Evolutionary conservation across 2,888 invertebrate genomes (phyloP), one percentile per base, ranked within the genome.

Genomic region (Sylvicola cinctus): DNA sequence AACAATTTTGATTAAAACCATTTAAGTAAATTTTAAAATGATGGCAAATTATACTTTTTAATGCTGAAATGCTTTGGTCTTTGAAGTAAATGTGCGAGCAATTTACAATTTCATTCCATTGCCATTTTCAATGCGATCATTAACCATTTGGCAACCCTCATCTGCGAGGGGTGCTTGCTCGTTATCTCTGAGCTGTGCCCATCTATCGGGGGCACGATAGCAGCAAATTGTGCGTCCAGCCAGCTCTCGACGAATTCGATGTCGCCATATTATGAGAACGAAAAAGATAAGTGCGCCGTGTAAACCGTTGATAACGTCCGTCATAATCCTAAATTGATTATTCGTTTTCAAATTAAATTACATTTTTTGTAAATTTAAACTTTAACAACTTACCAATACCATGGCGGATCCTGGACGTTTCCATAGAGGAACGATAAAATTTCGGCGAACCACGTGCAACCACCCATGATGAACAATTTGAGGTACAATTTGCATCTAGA

Each of bases 371-470:
- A 11, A 16, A 31, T 16, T 14, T 3, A 11, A 31, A 31, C 6
- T 5, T 6, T 16, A 10, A n/a, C 4, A 31, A 12, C 15, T 32
- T 32, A 32, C 25, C 25, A 25, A 25, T 25, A 25, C 14, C 11
- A 13, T 23, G 14, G 4, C 23, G 13, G 11, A 8, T 13, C 16
- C 8, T 15, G n/a, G 7, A 8, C 33, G 2, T 39, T 32, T 0
- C 42, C 45, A 7, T 40, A 43, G 2, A 44, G 47, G 32, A 44
- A 51, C 2, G 66, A 65, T 11, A 65, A 53, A 11, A 75, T 62
- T 53, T 77, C 77, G 43, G 76, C 76, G 40, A 71, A 63, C 76
- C 76, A 77, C 1, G 70, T 66, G 31, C 75, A 59, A 3, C 76
- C 77, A 73, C 74, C 76, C 1, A 75, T 64, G 4, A 74, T 52